These are phyloP conservation scores for Limnephilus lunatus DNA, from an alignment of 2,888 invertebrate species.

Conservation along the genomic window DNA sequence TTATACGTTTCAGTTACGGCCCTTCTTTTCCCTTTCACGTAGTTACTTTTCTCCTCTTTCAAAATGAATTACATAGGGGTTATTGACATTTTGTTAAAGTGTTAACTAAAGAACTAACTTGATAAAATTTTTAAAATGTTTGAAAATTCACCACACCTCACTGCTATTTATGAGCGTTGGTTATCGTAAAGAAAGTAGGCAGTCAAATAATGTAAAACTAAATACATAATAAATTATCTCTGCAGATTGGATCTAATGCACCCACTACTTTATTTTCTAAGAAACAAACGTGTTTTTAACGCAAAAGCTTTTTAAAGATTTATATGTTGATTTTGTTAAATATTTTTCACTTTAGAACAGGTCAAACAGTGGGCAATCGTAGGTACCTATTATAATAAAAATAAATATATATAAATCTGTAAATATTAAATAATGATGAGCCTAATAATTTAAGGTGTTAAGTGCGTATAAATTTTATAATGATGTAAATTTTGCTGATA, in stretches of 20 bases:
- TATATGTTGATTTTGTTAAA: neutral
- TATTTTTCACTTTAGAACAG: neutral
- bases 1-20: too few species aligned
- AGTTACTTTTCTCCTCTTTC: too few species aligned
- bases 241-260: neutral
- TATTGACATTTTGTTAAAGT: too few species aligned
- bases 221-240: too few species aligned
- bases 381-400: neutral
- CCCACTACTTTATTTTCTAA: neutral
- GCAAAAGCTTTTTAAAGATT: neutral
- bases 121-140: too few species aligned
- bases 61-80: too few species aligned
- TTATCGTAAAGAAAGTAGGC: neutral
- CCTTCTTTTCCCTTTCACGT: too few species aligned
- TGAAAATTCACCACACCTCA: neutral
- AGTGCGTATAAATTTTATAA: neutral
- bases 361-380: neutral
- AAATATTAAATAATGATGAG: neutral
- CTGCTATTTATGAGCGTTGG: neutral
- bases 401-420: neutral
- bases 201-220: neutral
- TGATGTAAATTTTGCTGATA: neutral
- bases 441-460: neutral
- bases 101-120: too few species aligned
- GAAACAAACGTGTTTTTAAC: neutral